Base-by-base conservation (phyloP, 1,140 invertebrate species). In the Helicoverpa zea region DNA sequence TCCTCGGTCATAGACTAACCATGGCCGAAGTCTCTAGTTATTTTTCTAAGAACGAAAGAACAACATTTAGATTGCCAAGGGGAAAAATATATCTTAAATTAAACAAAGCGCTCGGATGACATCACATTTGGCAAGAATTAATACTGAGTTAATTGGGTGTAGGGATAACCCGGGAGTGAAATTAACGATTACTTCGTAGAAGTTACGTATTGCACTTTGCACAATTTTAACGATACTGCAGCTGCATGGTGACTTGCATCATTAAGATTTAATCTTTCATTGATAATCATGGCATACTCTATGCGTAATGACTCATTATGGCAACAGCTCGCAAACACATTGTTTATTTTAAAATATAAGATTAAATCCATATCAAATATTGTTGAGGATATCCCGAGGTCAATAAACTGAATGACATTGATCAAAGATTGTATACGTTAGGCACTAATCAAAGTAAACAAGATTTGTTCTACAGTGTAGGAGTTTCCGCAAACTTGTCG, bases 1-100 rank as follows among this genome's bases (percentile, higher is more conserved):
- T 75, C 79, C 63, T 64, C 47, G 81, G 81, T 66, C 74, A 78
- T 72, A 83, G 70, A 83, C 47, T 78, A 78, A 78, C 23, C 35
- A 18, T 63, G 7, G 23, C 73, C 54, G 35, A 47, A 18, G 54
- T 47, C 30, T 75, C 72, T 30, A 51, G 35, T 63, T 75, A 63
- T 61, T 75, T 14, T 73, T 30, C 51, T 73, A 10, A 13, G 66
- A 43, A 66, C 13, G 11, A 29, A 51, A 16, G 12, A 56, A 30
- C 35, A 54, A 35, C 51, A 35, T 56, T 66, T 66, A 49, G 29
- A n/a, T 58, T 74, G 80, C 66, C 66, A 72, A 59, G 51, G 49
- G 68, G 74, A 80, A 84, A 81, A 79, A 64, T 66, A 12, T 52
- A 23, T 79, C 13, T 78, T n/a, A 30, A 63, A 84, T 51, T 66